phyloP scores from a whole-genome alignment of 2,888 invertebrate genomes.

The Leptarthrus brevirostris region DNA sequence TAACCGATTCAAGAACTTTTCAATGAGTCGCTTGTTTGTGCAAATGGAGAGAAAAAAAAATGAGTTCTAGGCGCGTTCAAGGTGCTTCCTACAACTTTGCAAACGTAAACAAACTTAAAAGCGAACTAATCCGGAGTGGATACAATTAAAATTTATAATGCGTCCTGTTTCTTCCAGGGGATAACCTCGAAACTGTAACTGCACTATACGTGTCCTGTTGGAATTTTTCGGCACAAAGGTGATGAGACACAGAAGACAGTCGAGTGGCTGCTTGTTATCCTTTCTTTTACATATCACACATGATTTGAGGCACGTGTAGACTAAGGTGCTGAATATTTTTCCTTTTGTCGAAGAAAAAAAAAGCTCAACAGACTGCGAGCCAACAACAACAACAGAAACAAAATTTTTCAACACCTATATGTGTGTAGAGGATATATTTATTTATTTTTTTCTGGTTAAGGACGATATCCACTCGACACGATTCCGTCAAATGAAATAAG shows the following conservation, averaged over 20 bases:
- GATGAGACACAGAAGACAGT: constrained; percentile 7
- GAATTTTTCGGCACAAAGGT: background rate
- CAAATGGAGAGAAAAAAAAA: constrained; percentile 5
- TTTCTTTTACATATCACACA: constrained; percentile 30
- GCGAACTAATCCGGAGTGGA: background rate
- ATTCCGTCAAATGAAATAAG: constrained; percentile 69
- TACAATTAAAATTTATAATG: constrained; percentile 27
- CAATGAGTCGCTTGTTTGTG: constrained; percentile 15
- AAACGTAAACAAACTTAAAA: constrained; percentile 35
- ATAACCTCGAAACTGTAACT: constrained; percentile 30
- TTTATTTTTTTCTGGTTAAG: constrained; percentile 40
- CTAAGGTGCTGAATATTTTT: constrained; percentile 13
- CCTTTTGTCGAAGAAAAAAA: constrained; percentile 13
- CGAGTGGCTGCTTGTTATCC: constrained; percentile 17
- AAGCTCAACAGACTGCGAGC: background rate
- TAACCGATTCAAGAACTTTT: constrained; percentile 14
- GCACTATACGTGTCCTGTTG: constrained; percentile 1
- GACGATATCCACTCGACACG: constrained; percentile 68
- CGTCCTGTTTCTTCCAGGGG: constrained; percentile 23
- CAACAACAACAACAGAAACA: constrained; percentile 34
- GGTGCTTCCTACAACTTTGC: constrained; percentile 33
- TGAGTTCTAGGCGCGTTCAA: constrained; percentile 27
- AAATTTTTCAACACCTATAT: constrained; percentile 51
- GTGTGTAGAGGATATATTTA: constrained; percentile 43
- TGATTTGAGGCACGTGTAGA: constrained; percentile 25